phyloP scores from a whole-genome alignment of 2,113 vertebrate genomes.

The Scytalopus superciliaris region DNA sequence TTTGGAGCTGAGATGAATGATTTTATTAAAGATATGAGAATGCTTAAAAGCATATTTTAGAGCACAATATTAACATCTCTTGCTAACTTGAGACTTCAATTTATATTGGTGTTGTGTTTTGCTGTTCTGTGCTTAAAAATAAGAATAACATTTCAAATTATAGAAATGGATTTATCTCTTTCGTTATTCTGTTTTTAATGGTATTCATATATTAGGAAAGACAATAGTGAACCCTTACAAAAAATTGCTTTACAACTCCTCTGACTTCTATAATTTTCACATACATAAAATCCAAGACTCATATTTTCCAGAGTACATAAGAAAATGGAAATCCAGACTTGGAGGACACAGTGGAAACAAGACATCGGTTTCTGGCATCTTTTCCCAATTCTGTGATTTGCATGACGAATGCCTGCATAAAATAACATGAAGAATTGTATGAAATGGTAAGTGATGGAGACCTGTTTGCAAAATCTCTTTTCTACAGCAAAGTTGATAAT shows the following conservation, averaged over 20 bases:
- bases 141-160: background rate
- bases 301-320: background rate
- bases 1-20: background rate
- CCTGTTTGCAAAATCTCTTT: background rate
- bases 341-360: background rate
- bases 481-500: background rate
- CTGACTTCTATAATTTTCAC: background rate
- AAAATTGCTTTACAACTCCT: background rate
- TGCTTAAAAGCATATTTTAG: background rate
- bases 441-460: background rate
- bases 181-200: background rate
- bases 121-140: background rate
- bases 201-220: background rate
- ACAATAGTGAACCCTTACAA: background rate
- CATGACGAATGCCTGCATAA: background rate
- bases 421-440: background rate
- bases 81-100: background rate
- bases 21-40: constrained; percentile 2
- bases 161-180: background rate
- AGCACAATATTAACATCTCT: background rate
- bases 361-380: background rate
- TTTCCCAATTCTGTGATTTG: background rate
- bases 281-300: background rate
- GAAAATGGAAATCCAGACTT: background rate
- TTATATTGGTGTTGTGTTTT: background rate